Evolutionary conservation across 2,797 vertebrate genomes (phyloP).

Genomic region (Oreochromis mossambicus): DNA sequence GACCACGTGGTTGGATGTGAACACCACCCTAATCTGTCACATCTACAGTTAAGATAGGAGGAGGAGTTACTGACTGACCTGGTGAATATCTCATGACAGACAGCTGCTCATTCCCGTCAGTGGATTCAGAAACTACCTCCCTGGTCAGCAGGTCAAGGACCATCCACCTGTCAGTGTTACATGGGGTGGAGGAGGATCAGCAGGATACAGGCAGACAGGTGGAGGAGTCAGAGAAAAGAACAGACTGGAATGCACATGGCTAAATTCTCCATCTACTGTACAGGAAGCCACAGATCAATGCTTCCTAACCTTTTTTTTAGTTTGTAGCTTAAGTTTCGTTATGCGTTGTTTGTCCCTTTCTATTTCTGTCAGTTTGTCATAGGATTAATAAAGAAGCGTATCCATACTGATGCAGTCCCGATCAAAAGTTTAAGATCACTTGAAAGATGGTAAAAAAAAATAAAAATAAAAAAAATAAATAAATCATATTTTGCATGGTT

Average conservation of each 20-base stretch:
- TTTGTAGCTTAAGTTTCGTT: fast-evolving
- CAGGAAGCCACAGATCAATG: fast-evolving
- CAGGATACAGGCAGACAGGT: neutral
- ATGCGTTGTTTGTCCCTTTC: fast-evolving
- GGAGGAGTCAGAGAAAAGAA: neutral
- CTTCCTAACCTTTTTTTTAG: neutral
- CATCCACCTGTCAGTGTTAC: constrained; percentile 78
- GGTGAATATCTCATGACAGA: constrained; percentile 92
- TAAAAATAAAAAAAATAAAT: neutral
- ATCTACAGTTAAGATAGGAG: neutral
- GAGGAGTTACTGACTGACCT: constrained; percentile 68
- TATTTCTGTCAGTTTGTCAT: fast-evolving
- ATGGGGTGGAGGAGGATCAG: neutral
- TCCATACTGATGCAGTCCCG: fast-evolving
- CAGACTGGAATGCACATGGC: neutral
- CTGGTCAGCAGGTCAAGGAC: constrained; percentile 83
- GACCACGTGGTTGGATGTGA: neutral
- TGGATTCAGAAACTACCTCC: constrained; percentile 78
- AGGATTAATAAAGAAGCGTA: neutral
- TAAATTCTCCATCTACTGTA: neutral
- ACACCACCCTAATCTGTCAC: neutral
- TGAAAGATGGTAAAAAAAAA: neutral
- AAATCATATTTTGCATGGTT: neutral
- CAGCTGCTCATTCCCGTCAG: constrained; percentile 88
- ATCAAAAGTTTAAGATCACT: neutral